Percentiles rank a stretch among this genome's conserved stretches.
phyloP scores from a whole-genome alignment of 2,113 vertebrate genomes.

The Strix aluco region DNA sequence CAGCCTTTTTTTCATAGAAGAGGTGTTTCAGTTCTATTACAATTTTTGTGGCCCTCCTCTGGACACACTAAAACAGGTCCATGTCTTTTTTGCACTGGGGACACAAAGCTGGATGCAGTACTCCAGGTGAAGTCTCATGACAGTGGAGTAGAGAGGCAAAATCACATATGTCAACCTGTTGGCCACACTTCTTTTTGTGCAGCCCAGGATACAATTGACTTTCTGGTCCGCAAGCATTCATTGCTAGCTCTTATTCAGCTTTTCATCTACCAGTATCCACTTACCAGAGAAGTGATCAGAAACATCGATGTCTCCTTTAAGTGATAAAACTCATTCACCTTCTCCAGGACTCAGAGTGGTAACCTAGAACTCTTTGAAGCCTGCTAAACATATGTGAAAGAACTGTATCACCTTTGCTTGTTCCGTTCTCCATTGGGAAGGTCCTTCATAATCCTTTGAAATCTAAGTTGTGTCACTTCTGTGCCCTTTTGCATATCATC shows the following conservation, averaged over 20 bases:
- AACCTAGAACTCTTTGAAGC: neutral
- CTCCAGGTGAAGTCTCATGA: neutral
- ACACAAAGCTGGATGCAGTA: neutral
- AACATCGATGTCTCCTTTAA: neutral
- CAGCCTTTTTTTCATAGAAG: neutral
- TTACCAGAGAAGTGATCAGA: neutral
- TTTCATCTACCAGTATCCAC: neutral
- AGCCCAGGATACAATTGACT: neutral
- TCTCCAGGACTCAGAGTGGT: neutral
- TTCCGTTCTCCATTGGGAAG: neutral
- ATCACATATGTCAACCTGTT: too few relatives aligned
- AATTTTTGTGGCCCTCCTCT: neutral
- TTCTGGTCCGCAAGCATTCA: rapidly evolving
- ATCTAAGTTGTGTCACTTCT: neutral
- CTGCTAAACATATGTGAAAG: neutral
- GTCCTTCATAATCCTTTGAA: neutral
- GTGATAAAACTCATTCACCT: neutral
- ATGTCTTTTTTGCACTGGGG: neutral
- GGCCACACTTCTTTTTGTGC: neutral
- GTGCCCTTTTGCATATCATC: neutral
- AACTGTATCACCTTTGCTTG: rapidly evolving
- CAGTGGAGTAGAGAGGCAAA: neutral
- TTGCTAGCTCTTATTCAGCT: neutral
- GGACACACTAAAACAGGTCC: neutral
- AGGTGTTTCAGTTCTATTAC: neutral